Evolutionary conservation across 1,140 invertebrate genomes (phyloP).

Genomic region (Wasmannia auropunctata): DNA sequence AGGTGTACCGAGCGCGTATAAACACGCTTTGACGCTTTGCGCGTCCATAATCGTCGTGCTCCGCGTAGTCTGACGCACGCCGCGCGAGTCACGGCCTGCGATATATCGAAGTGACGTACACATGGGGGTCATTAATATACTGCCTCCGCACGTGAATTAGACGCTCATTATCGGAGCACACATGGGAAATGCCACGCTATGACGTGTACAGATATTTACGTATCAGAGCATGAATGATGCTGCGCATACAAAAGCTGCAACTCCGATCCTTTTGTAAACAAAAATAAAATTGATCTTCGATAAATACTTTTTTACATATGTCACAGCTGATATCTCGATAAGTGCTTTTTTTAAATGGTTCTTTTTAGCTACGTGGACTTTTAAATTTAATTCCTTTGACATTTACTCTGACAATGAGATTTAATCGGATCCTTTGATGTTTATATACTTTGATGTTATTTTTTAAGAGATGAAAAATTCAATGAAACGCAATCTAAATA

Average conservation of each 20-base stretch:
- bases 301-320: background rate
- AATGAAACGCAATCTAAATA: background rate
- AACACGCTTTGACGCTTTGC: background rate
- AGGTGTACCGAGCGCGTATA: background rate
- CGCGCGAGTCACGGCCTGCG: background rate
- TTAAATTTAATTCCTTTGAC: background rate
- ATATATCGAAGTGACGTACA: constrained; percentile 17
- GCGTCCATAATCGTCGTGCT: background rate
- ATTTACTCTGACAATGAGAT: no score
- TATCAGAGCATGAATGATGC: background rate
- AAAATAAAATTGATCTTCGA: background rate
- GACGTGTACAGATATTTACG: background rate
- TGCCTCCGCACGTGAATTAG: background rate
- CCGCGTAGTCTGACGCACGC: background rate
- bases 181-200: no score
- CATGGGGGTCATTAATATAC: background rate
- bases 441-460: background rate
- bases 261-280: background rate
- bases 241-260: background rate
- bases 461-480: background rate
- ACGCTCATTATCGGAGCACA: background rate
- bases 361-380: no score
- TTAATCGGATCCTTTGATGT: background rate
- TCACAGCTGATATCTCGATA: background rate
- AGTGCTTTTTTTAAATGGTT: background rate